Percentiles rank a stretch among this genome's conserved stretches.
phyloP scores from a whole-genome alignment of 2,797 vertebrate genomes.

The Tauraco hartlaubi region DNA sequence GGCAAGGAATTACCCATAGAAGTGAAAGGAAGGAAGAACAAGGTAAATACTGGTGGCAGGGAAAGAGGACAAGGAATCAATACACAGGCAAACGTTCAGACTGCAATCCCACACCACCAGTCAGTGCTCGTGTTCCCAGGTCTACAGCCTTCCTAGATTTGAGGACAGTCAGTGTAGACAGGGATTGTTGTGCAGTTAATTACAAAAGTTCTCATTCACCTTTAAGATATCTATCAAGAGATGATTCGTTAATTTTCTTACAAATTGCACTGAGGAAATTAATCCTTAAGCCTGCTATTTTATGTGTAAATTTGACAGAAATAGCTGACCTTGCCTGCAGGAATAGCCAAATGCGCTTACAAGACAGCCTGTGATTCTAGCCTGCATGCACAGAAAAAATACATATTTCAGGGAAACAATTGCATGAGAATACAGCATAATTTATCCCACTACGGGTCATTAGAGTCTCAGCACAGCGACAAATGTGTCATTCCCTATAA shows the following conservation, averaged over 20 bases:
- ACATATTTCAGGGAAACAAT: not conserved
- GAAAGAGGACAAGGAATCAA: not conserved
- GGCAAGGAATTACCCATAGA: not conserved
- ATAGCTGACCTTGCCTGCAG: conserved; percentile 30
- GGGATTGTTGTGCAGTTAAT: not conserved
- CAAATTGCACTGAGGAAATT: not conserved
- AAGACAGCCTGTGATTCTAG: not conserved
- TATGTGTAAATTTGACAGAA: not conserved
- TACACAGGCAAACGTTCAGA: not conserved
- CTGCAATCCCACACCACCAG: rapidly evolving
- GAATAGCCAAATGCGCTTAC: not conserved
- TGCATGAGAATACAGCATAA: not conserved
- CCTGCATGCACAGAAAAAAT: not conserved
- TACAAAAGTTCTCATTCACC: not conserved
- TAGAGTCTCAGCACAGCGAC: not conserved
- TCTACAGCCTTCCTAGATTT: not conserved
- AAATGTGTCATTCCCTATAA: not conserved
- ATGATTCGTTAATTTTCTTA: not conserved
- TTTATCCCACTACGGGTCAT: not conserved
- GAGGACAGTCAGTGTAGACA: not conserved
- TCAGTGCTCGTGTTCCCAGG: not conserved
- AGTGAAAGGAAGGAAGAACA: not conserved
- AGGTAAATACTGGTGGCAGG: not conserved
- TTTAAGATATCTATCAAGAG: not conserved
- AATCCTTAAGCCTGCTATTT: not conserved